phyloP scores from a whole-genome alignment of 2,113 vertebrate species.

The Xenopus borealis region DNA sequence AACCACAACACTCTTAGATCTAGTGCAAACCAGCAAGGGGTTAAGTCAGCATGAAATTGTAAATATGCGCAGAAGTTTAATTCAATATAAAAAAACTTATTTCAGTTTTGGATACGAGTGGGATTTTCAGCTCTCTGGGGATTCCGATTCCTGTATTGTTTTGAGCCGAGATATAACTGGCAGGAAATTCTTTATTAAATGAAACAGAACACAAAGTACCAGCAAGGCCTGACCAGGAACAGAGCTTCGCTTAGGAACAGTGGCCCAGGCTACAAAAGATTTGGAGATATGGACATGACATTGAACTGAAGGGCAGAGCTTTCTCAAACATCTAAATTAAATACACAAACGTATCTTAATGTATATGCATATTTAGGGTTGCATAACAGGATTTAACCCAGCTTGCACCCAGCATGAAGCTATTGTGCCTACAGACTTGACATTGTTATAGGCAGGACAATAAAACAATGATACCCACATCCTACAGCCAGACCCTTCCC shows the following conservation, averaged over 20 bases:
- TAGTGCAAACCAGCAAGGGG: background rate
- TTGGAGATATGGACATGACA: background rate
- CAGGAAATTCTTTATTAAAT: constrained; percentile 44
- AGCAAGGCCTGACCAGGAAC: constrained; percentile 1
- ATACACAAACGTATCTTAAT: too few species aligned
- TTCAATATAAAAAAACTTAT: background rate
- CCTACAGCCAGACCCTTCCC: background rate
- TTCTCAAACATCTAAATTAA: too few species aligned
- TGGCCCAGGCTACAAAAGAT: background rate
- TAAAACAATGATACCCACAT: background rate
- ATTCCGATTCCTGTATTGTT: constrained; percentile 39
- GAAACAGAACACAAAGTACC: constrained; percentile 19
- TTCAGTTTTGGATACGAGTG: constrained; percentile 50
- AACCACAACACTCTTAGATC: too few species aligned
- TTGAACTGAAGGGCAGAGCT: too few species aligned
- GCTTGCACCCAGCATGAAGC: too few species aligned
- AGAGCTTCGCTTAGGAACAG: background rate
- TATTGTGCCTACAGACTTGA: background rate
- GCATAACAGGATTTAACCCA: too few species aligned
- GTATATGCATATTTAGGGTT: too few species aligned
- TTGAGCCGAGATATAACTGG: constrained; percentile 41
- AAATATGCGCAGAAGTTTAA: constrained; percentile 14
- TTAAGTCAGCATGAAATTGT: constrained; percentile 1
- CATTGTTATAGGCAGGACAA: constrained; percentile 7
- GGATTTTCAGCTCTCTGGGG: constrained; percentile 37